Base-by-base conservation (phyloP, 2,888 invertebrate genomes). In the Serripes groenlandicus region DNA sequence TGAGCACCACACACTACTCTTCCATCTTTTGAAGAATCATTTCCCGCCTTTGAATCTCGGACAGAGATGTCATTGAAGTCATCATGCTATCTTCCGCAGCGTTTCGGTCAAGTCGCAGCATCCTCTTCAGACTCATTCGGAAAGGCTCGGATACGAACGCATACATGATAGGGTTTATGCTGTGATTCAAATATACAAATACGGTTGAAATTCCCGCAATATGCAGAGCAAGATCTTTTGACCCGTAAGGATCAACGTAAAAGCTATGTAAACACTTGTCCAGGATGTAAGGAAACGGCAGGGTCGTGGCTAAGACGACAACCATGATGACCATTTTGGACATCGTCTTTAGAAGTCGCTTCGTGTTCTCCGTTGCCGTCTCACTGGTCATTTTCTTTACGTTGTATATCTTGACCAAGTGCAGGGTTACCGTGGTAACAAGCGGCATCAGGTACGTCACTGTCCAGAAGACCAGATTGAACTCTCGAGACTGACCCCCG, bases 141-240 rank as follows among this genome's bases (percentile, higher is more conserved):
- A 86, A 86, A n/a, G 74, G 64, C 35, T 81, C 68, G 9, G 86
- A 86, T 54, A 83, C 32, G 70, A 86, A 86, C 21, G 75, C 78
- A 42, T 86, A 76, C 34, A 75, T 11, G n/a, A 78, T 81, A 15
- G 86, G 86, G 42, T 86, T 86, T 9, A 86, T 78, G 26, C 71
- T 81, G 54, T 81, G 78, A 52, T 86, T 86, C 1, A 76, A 21
- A 4, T 81, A 37, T 23, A 83, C 83, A 2, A 86, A 56, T 5
- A 83, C 18, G 23, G 73, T 34, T 0, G 83, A 70, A 28, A 83
- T 73, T 15, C 69, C 52, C 9, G 21, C 34, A 30, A 81, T 73
- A 37, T 83, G 80, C 7, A 49, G 54, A 26, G 66, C 62, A 23
- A 81, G 54, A 7, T 56, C 66, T 9, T 26, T 30, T 0, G 81